Conservation (phyloP, 2,113 vertebrate genomes). For the Urocynchramus pylzowi region DNA sequence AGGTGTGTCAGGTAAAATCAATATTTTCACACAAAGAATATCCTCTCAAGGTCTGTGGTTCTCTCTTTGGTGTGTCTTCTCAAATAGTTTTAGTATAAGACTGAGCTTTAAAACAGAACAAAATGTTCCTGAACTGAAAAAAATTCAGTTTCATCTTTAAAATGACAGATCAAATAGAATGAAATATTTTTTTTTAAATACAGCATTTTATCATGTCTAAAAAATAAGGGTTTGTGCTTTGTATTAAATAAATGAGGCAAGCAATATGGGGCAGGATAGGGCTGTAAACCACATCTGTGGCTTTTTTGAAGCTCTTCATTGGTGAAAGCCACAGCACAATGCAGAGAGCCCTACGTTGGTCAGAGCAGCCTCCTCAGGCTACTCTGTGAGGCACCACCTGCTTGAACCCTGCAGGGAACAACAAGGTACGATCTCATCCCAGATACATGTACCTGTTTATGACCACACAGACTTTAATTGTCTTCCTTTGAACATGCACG, state of each 20-base stretch:
- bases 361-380: neutral
- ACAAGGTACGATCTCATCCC: neutral
- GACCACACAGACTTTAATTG: neutral
- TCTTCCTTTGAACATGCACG: neutral
- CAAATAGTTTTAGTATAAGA: neutral
- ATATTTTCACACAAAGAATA: constrained; percentile 6
- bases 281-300: neutral
- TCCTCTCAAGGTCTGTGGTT: neutral
- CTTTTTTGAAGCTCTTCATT: neutral
- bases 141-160: neutral
- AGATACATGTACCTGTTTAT: neutral
- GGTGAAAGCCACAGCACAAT: neutral
- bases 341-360: neutral
- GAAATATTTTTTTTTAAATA: neutral
- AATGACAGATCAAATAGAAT: neutral
- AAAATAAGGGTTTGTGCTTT: neutral
- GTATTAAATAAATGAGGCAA: neutral
- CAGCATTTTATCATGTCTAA: neutral
- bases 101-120: neutral
- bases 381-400: neutral
- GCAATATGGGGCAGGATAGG: neutral
- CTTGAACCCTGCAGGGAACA: neutral
- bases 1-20: neutral
- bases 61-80: neutral
- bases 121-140: neutral